These are phyloP conservation scores for Poecilia wingei DNA, from an alignment of 2,797 vertebrate genomes.

Conservation along the genomic window DNA sequence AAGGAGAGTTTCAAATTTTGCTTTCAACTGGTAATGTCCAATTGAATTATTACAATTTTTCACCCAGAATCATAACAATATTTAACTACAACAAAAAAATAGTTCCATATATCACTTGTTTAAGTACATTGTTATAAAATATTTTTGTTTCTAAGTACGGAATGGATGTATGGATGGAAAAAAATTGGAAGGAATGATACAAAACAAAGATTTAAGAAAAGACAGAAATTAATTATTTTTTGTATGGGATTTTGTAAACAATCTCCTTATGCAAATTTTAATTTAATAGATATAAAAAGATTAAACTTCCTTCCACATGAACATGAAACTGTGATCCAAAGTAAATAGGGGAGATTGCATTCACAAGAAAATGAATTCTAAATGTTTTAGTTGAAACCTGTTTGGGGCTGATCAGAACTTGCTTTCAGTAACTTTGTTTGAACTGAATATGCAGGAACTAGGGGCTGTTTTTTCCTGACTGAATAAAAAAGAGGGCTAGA, in stretches of 20 bases:
- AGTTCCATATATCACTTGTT: not conserved
- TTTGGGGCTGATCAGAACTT: not conserved
- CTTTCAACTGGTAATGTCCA: not conserved
- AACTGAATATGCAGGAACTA: not conserved
- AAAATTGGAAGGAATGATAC: not conserved
- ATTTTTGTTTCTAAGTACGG: not conserved
- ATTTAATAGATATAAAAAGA: not conserved
- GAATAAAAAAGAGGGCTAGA: not conserved
- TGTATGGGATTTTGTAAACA: not conserved
- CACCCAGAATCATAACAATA: not conserved
- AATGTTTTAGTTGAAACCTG: not conserved
- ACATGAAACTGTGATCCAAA: not conserved
- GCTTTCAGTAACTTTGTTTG: not conserved
- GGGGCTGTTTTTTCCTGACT: not conserved
- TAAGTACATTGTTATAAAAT: not conserved
- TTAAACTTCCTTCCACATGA: not conserved
- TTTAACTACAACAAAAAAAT: not conserved
- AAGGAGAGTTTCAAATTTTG: not conserved
- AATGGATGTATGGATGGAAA: not conserved
- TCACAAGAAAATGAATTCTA: not conserved
- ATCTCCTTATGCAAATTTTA: not conserved
- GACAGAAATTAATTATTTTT: not conserved
- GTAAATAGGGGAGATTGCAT: not conserved
- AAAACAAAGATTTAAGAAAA: not conserved
- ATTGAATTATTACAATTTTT: not conserved